phyloP scores from a whole-genome alignment of 1,140 invertebrate genomes.

The Platorchestia sp. region DNA sequence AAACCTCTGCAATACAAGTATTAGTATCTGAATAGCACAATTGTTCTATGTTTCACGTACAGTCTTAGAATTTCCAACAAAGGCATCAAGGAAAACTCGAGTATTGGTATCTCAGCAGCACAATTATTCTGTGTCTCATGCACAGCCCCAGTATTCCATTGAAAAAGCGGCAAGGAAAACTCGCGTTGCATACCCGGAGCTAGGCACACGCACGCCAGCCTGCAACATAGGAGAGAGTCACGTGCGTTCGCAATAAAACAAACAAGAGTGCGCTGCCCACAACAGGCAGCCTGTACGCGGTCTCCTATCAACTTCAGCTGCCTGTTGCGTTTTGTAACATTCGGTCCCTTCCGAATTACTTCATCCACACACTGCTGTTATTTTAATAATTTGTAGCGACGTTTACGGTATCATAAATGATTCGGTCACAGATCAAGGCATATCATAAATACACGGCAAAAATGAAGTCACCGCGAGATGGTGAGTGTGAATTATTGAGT shows the following conservation, averaged over 20 bases:
- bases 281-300: not conserved
- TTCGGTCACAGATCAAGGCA: not conserved
- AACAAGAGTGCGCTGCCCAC: not conserved
- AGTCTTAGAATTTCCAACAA: not conserved
- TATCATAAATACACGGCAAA: no score
- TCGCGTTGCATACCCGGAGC: not conserved
- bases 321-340: not conserved
- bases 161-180: no score
- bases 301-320: not conserved
- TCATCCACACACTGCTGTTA: not conserved
- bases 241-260: not conserved
- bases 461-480: no score
- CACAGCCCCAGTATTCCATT: not conserved
- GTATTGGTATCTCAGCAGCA: not conserved
- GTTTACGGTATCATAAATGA: not conserved
- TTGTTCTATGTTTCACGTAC: not conserved
- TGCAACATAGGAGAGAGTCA: not conserved
- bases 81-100: not conserved
- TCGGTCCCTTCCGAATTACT: not conserved
- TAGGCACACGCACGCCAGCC: not conserved
- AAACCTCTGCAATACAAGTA: not conserved
- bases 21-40: not conserved
- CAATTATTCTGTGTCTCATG: not conserved
- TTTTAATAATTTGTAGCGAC: not conserved
- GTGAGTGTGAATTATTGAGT: no score